Evolutionary conservation across 2,888 invertebrate species (phyloP).

Genomic region (Philereme vetulata): DNA sequence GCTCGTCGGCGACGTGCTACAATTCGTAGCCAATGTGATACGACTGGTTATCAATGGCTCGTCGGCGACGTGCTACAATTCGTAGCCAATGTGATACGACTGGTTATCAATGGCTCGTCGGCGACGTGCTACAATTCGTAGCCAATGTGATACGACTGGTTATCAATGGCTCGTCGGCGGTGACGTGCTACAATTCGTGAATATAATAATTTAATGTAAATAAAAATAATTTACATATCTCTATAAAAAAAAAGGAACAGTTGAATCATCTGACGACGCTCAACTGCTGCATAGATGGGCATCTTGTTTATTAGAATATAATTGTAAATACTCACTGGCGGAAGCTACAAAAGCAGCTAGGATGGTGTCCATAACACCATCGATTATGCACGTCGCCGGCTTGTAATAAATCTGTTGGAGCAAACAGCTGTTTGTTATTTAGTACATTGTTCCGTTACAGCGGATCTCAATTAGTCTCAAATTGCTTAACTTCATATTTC

Average conservation of each 20-base stretch:
- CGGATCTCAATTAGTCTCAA: constrained; percentile 37
- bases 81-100: constrained; percentile 3
- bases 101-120: too few species aligned
- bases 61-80: too few species aligned
- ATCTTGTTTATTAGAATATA: not conserved
- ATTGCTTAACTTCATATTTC: constrained; percentile 19
- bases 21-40: too few species aligned
- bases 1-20: too few species aligned
- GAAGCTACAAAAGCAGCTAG: constrained; percentile 74
- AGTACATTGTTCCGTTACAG: constrained; percentile 42
- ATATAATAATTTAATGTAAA: too few species aligned
- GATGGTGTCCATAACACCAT: constrained; percentile 78
- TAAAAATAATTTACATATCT: too few species aligned
- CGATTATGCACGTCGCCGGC: constrained; percentile 79
- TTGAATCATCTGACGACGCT: too few species aligned
- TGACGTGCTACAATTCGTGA: too few species aligned
- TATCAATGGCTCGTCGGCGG: too few species aligned
- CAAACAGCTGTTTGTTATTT: constrained; percentile 41
- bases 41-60: too few species aligned
- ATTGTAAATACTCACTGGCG: constrained; percentile 62
- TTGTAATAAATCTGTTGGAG: constrained; percentile 75
- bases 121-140: not conserved
- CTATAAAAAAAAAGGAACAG: too few species aligned
- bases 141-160: not conserved
- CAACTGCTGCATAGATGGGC: too few species aligned